Evolutionary conservation across 2,113 vertebrate species (phyloP), one percentile per base, ranked within the genome.

Genomic region (Cyanoliseus patagonus): DNA sequence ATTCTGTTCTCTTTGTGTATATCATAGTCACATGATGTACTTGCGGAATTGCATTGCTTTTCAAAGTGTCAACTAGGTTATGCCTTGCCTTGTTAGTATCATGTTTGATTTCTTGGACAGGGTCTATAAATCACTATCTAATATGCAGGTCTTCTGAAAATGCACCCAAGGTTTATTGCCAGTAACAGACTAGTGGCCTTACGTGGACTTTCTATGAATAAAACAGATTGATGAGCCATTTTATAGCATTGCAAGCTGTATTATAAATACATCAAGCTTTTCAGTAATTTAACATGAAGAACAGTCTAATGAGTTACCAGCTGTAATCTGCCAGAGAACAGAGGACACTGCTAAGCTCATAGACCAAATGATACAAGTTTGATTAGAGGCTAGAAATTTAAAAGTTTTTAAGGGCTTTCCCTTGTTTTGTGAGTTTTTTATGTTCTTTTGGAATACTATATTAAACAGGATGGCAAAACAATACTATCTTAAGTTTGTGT

Each of bases 211-310:
- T 91, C 90, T 96, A 91, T 95, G 97, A 98, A 98, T 98, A 98
- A 98, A 98, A 97, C 97, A 98, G 98, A 98, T 98, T 98, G 97
- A 98, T 98, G 98, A 98, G 96, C 97, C 98, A 94, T 98, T 98
- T 98, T 98, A 98, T 97, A 93, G 97, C 97, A 97, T 97, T 95
- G 80, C 96, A 97, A 97, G 96, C 95, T 97, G 80, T 97, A 97
- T 98, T 98, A 97, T 97, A 98, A 98, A 98, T 98, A 98, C 81
- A 98, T 98, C 97, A 97, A 92, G 76, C 95, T 97, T 98, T 98
- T 97, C 97, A 98, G 97, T 97, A 98, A 97, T 98, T 97, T 97
- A 97, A 95, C 14, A 8, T 97, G 97, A 97, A 97, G 97, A 97
- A 97, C 76, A 97, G 90, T 82, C 96, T 98, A 98, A 98, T 97